phyloP scores from a whole-genome alignment of 2,888 invertebrate species.

The Drosophila tripunctata region DNA sequence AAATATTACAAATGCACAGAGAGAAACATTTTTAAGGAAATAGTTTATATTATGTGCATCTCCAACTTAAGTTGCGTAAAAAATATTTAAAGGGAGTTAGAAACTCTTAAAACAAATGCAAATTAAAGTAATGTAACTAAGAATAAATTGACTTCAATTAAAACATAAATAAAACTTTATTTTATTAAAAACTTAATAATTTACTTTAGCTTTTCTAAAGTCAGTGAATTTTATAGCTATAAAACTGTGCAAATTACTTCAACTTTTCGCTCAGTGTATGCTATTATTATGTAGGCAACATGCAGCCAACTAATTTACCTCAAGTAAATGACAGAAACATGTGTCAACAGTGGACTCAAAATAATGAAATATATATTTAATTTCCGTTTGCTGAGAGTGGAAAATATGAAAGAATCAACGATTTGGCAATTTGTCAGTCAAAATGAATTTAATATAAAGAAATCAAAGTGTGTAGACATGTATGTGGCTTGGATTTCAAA shows the following conservation, averaged over 20 bases:
- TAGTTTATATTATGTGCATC: too few relatives aligned
- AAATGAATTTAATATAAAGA: conserved; percentile 14
- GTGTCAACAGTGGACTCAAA: conserved; percentile 34
- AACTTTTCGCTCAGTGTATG: background rate
- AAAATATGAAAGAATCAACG: too few relatives aligned
- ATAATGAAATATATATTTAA: conserved; percentile 63
- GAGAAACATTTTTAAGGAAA: background rate
- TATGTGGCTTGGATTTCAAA: conserved; percentile 54
- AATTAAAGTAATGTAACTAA: too few relatives aligned
- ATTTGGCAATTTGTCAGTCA: too few relatives aligned
- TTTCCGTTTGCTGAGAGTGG: conserved; percentile 62
- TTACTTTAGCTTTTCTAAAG: too few relatives aligned
- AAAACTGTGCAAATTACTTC: background rate
- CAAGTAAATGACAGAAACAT: conserved; percentile 45
- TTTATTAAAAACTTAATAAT: background rate
- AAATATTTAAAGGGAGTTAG: too few relatives aligned
- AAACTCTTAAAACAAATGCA: too few relatives aligned
- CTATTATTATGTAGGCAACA: conserved; percentile 1
- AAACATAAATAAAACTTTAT: background rate
- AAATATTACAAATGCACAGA: background rate
- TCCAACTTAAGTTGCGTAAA: too few relatives aligned
- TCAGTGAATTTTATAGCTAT: too few relatives aligned
- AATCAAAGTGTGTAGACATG: too few relatives aligned
- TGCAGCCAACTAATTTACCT: conserved; percentile 39
- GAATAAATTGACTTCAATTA: background rate